Percentiles rank a stretch among this genome's conserved stretches.
These are phyloP conservation scores for Strigamia crassipes DNA, from an alignment of 2,888 invertebrate genomes.

Conservation along the genomic window DNA sequence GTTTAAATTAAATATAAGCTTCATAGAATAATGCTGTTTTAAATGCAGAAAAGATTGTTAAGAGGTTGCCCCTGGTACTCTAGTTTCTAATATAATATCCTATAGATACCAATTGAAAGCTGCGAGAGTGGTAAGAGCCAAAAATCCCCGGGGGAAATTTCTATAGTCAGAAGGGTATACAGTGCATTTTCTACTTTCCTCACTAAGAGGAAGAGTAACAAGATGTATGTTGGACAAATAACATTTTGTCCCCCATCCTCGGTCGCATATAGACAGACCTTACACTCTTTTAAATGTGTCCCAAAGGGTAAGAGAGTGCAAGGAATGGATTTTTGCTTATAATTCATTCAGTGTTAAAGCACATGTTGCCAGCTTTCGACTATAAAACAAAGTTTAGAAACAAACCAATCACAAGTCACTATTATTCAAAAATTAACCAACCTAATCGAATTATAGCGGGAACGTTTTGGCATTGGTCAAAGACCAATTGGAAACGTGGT, in stretches of 20 bases:
- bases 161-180: not conserved
- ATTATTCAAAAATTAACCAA: too few species aligned
- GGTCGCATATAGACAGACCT: not conserved
- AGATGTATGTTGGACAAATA: conserved; percentile 19
- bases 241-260: not conserved
- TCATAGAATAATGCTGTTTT: not conserved
- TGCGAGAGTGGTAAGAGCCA: not conserved
- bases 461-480: too few species aligned
- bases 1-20: too few species aligned
- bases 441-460: too few species aligned
- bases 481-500: too few species aligned
- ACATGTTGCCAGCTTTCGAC: not conserved
- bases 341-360: conserved; percentile 11
- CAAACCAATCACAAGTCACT: not conserved
- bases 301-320: not conserved
- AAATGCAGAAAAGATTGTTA: not conserved
- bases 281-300: conserved; percentile 9
- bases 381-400: not conserved
- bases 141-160: not conserved
- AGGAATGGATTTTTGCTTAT: conserved; percentile 15
- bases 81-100: not conserved
- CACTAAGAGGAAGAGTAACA: not conserved
- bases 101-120: not conserved
- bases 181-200: not conserved
- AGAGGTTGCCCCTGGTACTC: not conserved